Conservation (phyloP, 2,888 invertebrate species). For the Malthinus seriepunctatus region DNA sequence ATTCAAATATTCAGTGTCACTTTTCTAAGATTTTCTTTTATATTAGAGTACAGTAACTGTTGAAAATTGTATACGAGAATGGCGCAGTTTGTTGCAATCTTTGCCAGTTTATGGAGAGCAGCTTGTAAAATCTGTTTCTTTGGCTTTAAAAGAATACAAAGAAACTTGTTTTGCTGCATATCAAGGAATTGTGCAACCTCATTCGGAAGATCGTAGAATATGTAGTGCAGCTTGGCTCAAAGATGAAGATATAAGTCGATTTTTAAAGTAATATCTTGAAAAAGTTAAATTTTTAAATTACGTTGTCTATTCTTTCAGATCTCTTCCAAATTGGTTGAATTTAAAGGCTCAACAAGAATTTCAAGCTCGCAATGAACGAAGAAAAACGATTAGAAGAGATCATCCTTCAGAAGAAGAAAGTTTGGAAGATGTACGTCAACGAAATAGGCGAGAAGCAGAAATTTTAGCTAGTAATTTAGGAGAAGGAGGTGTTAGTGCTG, state of each 20-base stretch:
- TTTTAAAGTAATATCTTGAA: conserved; percentile 68
- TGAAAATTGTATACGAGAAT: conserved; percentile 68
- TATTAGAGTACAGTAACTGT: conserved; percentile 74
- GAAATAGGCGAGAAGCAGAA: conserved; percentile 88
- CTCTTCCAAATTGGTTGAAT: conserved; percentile 79
- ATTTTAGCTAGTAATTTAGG: conserved; percentile 87
- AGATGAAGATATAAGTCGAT: conserved; percentile 92
- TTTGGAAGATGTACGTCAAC: conserved; percentile 75
- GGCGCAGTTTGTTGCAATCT: conserved; percentile 69
- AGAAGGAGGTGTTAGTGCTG: conserved; percentile 80
- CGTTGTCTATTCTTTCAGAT: conserved; percentile 49
- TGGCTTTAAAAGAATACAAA: conserved; percentile 71
- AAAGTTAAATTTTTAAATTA: not conserved
- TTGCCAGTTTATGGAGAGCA: conserved; percentile 76
- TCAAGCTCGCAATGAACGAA: conserved; percentile 51
- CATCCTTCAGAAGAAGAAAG: conserved; percentile 72
- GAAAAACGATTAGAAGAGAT: conserved; percentile 53
- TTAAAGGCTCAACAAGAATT: conserved; percentile 59
- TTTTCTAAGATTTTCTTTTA: conserved; percentile 21
- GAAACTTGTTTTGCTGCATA: conserved; percentile 77
- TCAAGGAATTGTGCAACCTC: conserved; percentile 75
- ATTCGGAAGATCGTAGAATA: conserved; percentile 76
- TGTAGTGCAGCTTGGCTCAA: conserved; percentile 89
- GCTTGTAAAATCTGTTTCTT: conserved; percentile 72
- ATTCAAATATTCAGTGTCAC: not conserved